These are phyloP conservation scores for Urocolius indicus DNA, from an alignment of 2,113 vertebrate genomes.

Conservation along the genomic window DNA sequence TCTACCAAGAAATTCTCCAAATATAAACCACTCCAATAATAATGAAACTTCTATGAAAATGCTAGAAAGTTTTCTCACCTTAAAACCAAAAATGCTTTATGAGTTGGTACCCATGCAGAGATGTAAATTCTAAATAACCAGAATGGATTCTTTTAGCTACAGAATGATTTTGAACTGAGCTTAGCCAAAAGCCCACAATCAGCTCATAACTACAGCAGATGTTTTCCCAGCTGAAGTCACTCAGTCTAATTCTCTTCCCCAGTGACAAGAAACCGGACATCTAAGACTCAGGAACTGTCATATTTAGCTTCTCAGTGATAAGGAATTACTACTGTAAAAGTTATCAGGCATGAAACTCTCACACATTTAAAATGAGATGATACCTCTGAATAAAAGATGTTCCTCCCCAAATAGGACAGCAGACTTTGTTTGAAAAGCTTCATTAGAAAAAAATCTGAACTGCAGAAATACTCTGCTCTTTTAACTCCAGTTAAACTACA, in stretches of 20 bases:
- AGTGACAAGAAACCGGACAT: slow-evolving; percentile 5
- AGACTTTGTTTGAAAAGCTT: neutral
- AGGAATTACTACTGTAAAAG: neutral
- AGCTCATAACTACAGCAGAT: neutral
- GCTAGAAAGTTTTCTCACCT: neutral
- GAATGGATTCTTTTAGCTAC: neutral
- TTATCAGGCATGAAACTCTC: neutral
- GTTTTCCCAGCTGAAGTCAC: slow-evolving; percentile 51
- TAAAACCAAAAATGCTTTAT: neutral
- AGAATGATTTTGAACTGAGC: neutral
- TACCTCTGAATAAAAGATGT: neutral
- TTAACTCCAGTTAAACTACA: neutral
- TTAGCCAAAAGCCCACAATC: slow-evolving; percentile 18
- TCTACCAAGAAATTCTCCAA: neutral
- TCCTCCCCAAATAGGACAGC: neutral
- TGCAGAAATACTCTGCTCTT: neutral
- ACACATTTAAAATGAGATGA: neutral
- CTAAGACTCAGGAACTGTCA: neutral
- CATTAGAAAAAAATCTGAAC: neutral
- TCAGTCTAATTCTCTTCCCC: slow-evolving; percentile 11
- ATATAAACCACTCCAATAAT: neutral
- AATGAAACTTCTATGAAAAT: neutral
- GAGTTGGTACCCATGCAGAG: neutral
- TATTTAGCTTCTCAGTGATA: neutral
- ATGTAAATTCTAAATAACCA: neutral